Percentiles rank a stretch among this genome's conserved stretches.
Conservation (phyloP, 2,113 vertebrate species). For the Clarias batrachus region DNA sequence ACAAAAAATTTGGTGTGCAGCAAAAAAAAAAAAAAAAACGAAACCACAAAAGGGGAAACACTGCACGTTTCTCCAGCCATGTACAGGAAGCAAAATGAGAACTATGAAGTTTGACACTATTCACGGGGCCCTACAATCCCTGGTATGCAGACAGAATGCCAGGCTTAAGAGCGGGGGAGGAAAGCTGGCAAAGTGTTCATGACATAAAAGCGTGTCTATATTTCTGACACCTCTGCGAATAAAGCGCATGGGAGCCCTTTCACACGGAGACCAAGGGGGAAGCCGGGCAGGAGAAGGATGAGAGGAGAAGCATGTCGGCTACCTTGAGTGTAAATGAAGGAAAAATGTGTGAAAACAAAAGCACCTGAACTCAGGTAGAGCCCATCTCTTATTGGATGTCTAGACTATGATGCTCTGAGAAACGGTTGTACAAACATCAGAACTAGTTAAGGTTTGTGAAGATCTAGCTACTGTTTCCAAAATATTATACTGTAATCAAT, state of each 20-base stretch:
- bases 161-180: conserved; percentile 69
- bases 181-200: conserved; percentile 71
- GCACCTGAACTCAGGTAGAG: conserved; percentile 11
- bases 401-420: background rate
- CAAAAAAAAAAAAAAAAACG: conserved; percentile 66
- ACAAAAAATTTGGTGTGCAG: conserved; percentile 67
- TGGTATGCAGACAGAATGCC: conserved; percentile 77
- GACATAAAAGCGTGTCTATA: conserved; percentile 81
- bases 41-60: conserved; percentile 67
- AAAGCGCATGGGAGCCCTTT: conserved; percentile 65
- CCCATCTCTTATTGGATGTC: background rate
- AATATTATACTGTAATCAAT: background rate
- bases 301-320: background rate
- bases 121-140: conserved; percentile 79
- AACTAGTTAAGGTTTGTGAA: background rate
- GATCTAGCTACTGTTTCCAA: background rate
- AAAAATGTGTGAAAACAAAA: background rate
- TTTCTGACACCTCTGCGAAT: conserved; percentile 80
- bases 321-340: background rate
- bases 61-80: conserved; percentile 75
- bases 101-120: conserved; percentile 84
- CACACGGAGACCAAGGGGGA: conserved; percentile 38
- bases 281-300: conserved; percentile 27
- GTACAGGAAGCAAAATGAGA: conserved; percentile 82
- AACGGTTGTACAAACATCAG: background rate